A percentile compares a stretch with the other conserved stretches of the same genome.
Conservation (phyloP, 2,888 invertebrate species). For the Pherbina coryleti region DNA sequence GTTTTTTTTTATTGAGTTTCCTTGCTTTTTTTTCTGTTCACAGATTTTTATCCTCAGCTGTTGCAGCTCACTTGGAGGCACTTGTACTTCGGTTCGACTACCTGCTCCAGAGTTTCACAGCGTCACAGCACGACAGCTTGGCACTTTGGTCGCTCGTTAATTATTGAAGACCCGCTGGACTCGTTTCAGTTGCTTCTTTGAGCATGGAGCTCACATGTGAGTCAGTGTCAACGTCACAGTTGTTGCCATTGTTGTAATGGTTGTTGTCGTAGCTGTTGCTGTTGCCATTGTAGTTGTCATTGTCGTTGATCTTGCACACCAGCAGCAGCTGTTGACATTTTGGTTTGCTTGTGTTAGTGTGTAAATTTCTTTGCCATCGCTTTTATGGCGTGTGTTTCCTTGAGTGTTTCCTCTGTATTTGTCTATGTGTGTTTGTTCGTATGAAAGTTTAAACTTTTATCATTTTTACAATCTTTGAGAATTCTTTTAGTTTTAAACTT, state of each 20-base stretch:
- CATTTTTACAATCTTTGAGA: not conserved
- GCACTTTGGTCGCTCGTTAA: conserved; percentile 37
- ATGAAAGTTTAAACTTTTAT: not conserved
- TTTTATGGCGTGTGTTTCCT: not conserved
- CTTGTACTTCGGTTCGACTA: not conserved
- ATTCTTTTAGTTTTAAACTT: not conserved
- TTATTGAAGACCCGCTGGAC: conserved; percentile 45
- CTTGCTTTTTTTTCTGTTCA: not conserved
- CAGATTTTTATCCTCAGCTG: not conserved
- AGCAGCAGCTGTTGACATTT: conserved; percentile 42
- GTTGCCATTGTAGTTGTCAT: conserved; percentile 16
- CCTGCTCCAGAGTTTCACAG: not conserved
- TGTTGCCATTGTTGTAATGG: conserved; percentile 23
- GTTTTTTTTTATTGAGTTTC: not conserved
- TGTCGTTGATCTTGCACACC: conserved; percentile 43
- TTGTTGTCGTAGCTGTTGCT: conserved; percentile 21
- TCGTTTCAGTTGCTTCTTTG: conserved; percentile 22
- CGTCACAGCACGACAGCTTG: not conserved
- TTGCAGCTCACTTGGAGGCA: not conserved
- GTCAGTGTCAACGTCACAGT: conserved; percentile 41
- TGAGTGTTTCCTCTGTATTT: not conserved
- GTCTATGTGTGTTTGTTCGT: not conserved
- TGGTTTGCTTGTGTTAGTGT: not conserved
- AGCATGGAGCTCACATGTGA: conserved; percentile 5
- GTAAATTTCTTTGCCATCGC: not conserved